Evolutionary conservation across 2,113 vertebrate species (phyloP).

Genomic region (Triplophysa dalaica): DNA sequence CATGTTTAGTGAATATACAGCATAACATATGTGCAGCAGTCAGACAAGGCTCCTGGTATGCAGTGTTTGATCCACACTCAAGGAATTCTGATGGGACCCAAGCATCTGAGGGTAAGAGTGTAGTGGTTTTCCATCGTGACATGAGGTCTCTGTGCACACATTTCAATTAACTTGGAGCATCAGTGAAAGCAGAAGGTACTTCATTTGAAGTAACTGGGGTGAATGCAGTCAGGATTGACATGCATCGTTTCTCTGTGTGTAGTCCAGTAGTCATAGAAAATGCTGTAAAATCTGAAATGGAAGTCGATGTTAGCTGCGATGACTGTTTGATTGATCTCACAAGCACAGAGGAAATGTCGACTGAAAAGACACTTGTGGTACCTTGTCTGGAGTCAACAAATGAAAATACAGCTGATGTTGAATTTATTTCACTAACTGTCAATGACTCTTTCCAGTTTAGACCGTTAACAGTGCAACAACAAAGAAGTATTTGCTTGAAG

Average conservation of each 20-base stretch:
- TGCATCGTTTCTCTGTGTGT: no score
- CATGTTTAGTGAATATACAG: neutral
- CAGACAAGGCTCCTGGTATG: neutral
- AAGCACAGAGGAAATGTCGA: neutral
- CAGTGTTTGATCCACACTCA: neutral
- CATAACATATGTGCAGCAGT: neutral
- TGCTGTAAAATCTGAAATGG: neutral
- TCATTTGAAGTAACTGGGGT: neutral
- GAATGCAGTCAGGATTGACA: no score
- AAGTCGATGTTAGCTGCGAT: neutral
- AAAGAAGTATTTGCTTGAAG: conserved; percentile 9
- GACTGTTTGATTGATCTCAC: neutral
- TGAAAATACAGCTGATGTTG: neutral
- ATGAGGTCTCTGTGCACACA: rapidly evolving
- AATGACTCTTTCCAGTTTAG: neutral
- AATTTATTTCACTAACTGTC: neutral
- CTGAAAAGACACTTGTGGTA: neutral
- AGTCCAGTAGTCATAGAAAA: no score
- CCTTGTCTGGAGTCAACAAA: neutral
- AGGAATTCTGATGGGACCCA: neutral
- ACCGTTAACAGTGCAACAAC: conserved; percentile 6
- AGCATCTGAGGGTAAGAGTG: neutral
- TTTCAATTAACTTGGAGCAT: neutral
- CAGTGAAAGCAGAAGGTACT: neutral
- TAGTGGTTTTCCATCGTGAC: neutral